A percentile compares a stretch with the other conserved stretches of the same genome.
Conservation (phyloP, 2,888 invertebrate genomes). For the Scaptomyza parva region DNA sequence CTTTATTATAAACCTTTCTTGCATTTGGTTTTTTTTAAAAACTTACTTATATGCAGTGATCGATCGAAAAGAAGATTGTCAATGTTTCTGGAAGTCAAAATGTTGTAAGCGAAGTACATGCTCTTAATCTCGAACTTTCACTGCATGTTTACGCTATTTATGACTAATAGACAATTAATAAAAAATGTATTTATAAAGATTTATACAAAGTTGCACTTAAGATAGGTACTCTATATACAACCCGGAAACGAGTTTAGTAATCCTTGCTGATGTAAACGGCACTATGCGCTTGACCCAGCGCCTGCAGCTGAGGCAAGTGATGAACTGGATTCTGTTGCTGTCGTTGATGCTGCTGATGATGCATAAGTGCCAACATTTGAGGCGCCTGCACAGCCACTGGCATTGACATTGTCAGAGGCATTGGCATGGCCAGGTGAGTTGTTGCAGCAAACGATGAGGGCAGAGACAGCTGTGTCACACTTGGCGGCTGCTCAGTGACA, state of each 20-base stretch:
- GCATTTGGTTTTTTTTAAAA: background rate
- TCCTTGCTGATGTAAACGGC: constrained; percentile 67
- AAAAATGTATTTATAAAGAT: constrained; percentile 43
- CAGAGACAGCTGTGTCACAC: constrained; percentile 27
- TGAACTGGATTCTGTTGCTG: constrained; percentile 42
- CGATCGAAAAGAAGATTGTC: background rate
- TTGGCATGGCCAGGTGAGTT: constrained; percentile 52
- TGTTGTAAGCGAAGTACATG: background rate
- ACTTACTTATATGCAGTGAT: constrained; percentile 9
- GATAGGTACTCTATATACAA: constrained; percentile 53
- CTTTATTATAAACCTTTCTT: constrained; percentile 20
- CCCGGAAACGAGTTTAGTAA: constrained; percentile 34
- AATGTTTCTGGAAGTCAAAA: background rate
- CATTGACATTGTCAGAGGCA: constrained; percentile 57
- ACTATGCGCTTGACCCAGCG: constrained; percentile 42
- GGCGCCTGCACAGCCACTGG: constrained; percentile 62
- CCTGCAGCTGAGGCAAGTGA: constrained; percentile 44
- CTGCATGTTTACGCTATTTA: constrained; percentile 12
- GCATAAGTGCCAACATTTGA: constrained; percentile 70
- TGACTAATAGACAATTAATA: constrained; percentile 38
- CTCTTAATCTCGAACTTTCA: background rate
- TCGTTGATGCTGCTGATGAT: constrained; percentile 45
- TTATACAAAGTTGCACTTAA: constrained; percentile 57
- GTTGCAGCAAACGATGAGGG: constrained; percentile 41
- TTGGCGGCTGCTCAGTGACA: constrained; percentile 33